These are phyloP conservation scores for Thereva nobilitata DNA, from an alignment of 2,888 invertebrate genomes.

Conservation along the genomic window DNA sequence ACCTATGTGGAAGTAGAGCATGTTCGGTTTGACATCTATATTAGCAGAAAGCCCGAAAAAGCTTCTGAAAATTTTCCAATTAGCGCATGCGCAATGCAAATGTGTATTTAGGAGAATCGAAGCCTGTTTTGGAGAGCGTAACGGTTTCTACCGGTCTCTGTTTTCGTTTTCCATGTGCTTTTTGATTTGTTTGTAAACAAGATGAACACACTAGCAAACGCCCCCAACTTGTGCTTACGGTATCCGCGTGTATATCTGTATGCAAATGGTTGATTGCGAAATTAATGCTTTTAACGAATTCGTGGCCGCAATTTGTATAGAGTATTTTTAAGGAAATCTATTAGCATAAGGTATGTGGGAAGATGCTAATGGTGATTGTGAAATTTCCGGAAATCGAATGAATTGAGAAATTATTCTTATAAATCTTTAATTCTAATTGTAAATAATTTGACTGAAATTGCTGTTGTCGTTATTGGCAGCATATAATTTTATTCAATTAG, in stretches of 20 bases:
- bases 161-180: neutral
- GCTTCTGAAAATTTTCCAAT: slow-evolving; percentile 13
- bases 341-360: too few species aligned
- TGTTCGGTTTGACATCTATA: neutral
- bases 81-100: slow-evolving; percentile 30
- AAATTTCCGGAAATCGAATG: neutral
- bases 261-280: too few species aligned
- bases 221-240: too few species aligned
- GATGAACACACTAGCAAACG: too few species aligned
- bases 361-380: too few species aligned
- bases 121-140: neutral
- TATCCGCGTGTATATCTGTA: too few species aligned
- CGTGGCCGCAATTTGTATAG: too few species aligned
- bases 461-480: too few species aligned
- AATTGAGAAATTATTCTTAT: neutral
- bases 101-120: neutral
- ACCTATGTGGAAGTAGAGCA: too few species aligned
- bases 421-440: neutral
- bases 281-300: too few species aligned
- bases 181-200: slow-evolving; percentile 12
- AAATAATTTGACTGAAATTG: neutral
- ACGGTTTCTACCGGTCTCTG: neutral
- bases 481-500: too few species aligned
- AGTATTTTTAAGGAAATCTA: too few species aligned
- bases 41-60: neutral